Evolutionary conservation across 2,797 vertebrate genomes (phyloP).

Genomic region (Benthosema pterotum): DNA sequence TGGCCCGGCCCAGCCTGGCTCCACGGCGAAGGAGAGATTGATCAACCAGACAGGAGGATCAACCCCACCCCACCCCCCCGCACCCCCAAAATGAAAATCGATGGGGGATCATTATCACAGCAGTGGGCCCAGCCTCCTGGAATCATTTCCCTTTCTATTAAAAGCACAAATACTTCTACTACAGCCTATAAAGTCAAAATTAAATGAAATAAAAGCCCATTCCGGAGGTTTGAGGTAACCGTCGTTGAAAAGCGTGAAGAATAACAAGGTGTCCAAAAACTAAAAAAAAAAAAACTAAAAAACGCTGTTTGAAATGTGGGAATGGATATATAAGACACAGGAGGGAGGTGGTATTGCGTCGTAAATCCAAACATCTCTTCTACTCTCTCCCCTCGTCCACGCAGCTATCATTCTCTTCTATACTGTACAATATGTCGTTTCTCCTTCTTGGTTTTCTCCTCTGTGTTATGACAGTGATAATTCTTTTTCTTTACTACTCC

Average conservation of each 20-base stretch:
- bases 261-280: slow-evolving; percentile 36
- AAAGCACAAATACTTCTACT: slow-evolving; percentile 29
- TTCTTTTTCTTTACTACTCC: no score
- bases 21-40: no score
- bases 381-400: not conserved
- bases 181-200: not conserved
- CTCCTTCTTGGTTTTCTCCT: slow-evolving; percentile 26
- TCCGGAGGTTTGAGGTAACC: slow-evolving; percentile 14
- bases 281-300: not conserved
- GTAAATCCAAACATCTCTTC: not conserved
- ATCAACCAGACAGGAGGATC: no score
- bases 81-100: slow-evolving; percentile 49
- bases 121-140: slow-evolving; percentile 29
- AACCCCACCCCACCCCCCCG: no score
- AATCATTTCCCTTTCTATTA: slow-evolving; percentile 45
- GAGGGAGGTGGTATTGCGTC: slow-evolving; percentile 32
- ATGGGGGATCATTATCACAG: slow-evolving; percentile 51
- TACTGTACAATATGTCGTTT: slow-evolving; percentile 6
- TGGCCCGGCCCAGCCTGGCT: no score
- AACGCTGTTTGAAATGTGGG: slow-evolving; percentile 29
- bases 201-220: slow-evolving; percentile 14
- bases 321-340: slow-evolving; percentile 51
- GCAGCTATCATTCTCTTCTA: slow-evolving; percentile 21
- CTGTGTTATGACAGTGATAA: no score
- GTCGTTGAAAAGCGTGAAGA: slow-evolving; percentile 56